Conservation (phyloP, 92 coral and sea anemone genomes). For the Paramuricea clavata region DNA sequence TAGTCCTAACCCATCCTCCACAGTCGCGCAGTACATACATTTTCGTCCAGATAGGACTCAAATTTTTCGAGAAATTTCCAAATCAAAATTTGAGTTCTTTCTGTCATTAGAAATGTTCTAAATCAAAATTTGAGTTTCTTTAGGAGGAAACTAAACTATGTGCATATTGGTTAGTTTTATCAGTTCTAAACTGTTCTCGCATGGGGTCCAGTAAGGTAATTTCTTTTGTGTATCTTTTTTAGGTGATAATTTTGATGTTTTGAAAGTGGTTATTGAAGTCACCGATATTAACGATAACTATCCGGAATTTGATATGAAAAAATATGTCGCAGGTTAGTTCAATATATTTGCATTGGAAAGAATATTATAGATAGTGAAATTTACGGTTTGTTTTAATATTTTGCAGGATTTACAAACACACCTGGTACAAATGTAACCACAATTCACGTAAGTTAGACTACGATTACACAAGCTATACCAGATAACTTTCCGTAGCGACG, state of each 20-base stretch:
- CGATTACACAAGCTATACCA: too few relatives aligned
- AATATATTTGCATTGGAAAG: too few relatives aligned
- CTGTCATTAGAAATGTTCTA: background rate
- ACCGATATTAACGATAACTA: slow-evolving; percentile 40
- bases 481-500: too few relatives aligned
- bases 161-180: background rate
- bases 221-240: background rate
- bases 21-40: too few relatives aligned
- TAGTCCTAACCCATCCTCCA: too few relatives aligned
- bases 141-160: background rate
- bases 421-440: slow-evolving; percentile 34
- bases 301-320: background rate
- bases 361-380: too few relatives aligned
- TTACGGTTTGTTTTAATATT: background rate
- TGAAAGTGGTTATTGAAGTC: slow-evolving; percentile 14
- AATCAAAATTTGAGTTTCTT: background rate
- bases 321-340: slow-evolving; percentile 19
- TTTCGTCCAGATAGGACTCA: too few relatives aligned
- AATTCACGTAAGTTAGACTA: background rate
- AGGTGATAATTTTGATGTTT: slow-evolving; percentile 12
- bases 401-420: slow-evolving; percentile 9
- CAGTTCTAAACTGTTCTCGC: background rate
- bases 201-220: too few relatives aligned
- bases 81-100: too few relatives aligned
- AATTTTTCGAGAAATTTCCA: too few relatives aligned